Evolutionary conservation across 2,113 vertebrate species (phyloP).

Genomic region (Cavia porcellus): DNA sequence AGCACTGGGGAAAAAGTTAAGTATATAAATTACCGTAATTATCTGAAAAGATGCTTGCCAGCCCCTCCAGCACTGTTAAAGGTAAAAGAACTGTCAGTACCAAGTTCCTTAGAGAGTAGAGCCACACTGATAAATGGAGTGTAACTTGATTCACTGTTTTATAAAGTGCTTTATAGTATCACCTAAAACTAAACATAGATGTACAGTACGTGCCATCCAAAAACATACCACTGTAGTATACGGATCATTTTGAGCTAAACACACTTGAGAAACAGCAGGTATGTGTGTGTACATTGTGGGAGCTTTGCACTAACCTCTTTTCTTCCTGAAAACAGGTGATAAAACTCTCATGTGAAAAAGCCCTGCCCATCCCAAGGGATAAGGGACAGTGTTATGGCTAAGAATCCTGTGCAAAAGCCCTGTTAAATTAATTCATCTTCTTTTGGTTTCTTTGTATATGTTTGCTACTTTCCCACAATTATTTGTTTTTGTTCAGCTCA

Average conservation of each 20-base stretch:
- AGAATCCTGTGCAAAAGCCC: background rate
- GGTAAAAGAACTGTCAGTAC: background rate
- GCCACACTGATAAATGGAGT: background rate
- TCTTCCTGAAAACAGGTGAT: background rate
- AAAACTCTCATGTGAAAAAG: background rate
- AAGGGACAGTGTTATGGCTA: accelerated
- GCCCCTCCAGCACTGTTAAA: background rate
- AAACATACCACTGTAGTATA: background rate
- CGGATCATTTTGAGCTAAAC: background rate
- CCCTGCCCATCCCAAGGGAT: background rate
- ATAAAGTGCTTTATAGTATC: background rate
- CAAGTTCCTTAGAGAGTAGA: background rate
- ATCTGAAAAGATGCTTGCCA: background rate
- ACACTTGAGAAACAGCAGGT: background rate
- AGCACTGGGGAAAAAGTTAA: background rate
- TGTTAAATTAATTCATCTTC: background rate
- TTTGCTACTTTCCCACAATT: background rate
- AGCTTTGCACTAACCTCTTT: background rate
- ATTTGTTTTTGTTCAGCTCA: background rate
- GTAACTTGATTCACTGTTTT: background rate
- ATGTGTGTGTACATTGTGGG: background rate
- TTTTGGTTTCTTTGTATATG: background rate
- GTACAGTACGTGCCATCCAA: background rate
- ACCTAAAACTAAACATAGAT: background rate
- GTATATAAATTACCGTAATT: background rate